Evolutionary conservation across 2,797 vertebrate genomes (phyloP).

Genomic region (Bradypodion ventrale): DNA sequence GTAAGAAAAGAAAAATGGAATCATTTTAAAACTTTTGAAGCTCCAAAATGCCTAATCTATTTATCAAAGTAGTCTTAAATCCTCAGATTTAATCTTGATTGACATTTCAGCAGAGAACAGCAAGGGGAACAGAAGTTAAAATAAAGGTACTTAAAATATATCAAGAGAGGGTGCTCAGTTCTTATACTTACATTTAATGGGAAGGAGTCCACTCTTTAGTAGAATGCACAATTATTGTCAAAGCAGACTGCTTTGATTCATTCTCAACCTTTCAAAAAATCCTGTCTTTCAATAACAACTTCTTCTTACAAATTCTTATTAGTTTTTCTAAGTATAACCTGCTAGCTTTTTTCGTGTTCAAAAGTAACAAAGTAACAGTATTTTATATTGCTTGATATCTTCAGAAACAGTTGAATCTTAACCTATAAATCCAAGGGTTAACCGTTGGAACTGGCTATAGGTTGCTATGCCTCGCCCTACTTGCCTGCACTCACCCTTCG

Average conservation of each 20-base stretch:
- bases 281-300: background rate
- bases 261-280: background rate
- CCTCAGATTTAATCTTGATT: background rate
- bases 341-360: background rate
- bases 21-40: no score
- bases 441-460: no score
- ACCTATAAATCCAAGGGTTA: no score
- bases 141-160: no score
- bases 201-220: background rate
- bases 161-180: no score
- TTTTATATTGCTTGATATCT: background rate
- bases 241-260: background rate
- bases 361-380: background rate
- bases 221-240: background rate
- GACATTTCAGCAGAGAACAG: no score
- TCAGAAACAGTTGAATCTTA: rapidly evolving
- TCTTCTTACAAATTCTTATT: background rate
- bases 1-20: constrained; percentile 72
- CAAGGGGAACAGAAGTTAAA: no score
- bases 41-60: background rate
- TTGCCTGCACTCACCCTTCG: no score
- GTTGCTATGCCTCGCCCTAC: no score
- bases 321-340: constrained; percentile 15
- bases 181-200: background rate
- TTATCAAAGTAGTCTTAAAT: background rate